Conservation (phyloP, 2,797 vertebrate species). For the Zenarchopterus dispar region DNA sequence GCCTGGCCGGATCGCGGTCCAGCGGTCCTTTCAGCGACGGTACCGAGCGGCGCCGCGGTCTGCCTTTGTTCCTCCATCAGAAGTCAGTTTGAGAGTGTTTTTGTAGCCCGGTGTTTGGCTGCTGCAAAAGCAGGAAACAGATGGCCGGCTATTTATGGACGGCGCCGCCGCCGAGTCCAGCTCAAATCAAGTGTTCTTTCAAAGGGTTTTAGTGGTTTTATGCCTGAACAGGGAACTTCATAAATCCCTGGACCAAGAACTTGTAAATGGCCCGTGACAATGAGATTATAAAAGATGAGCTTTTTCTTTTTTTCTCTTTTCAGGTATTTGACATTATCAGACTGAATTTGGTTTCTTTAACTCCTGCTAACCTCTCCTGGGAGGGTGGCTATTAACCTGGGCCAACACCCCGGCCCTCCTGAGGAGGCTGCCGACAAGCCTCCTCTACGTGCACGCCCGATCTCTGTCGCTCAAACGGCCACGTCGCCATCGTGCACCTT, state of each 20-base stretch:
- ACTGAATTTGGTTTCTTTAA: slow-evolving; percentile 52
- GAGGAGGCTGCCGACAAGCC: slow-evolving; percentile 39
- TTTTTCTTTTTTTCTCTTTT: slow-evolving; percentile 13
- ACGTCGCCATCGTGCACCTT: slow-evolving; percentile 59
- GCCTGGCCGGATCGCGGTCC: slow-evolving; percentile 26
- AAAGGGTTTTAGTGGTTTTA: slow-evolving; percentile 49
- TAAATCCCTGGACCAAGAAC: slow-evolving; percentile 50
- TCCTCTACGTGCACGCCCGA: slow-evolving; percentile 58
- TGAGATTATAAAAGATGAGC: slow-evolving; percentile 40
- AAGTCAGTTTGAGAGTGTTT: slow-evolving; percentile 35
- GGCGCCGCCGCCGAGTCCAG: slow-evolving; percentile 55
- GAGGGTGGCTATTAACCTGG: slow-evolving; percentile 68
- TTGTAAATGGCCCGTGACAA: slow-evolving; percentile 59
- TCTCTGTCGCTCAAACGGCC: slow-evolving; percentile 69
- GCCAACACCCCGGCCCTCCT: slow-evolving; percentile 43
- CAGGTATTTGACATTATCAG: slow-evolving; percentile 57
- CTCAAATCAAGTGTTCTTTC: slow-evolving; percentile 62
- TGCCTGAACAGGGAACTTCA: slow-evolving; percentile 51
- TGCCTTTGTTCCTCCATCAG: slow-evolving; percentile 45
- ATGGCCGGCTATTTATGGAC: slow-evolving; percentile 67
- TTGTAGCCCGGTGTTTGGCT: slow-evolving; percentile 53
- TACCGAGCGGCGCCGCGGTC: slow-evolving; percentile 24
- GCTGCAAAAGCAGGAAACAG: slow-evolving; percentile 59
- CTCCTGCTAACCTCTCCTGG: slow-evolving; percentile 56
- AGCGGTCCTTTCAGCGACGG: slow-evolving; percentile 6